Evolutionary conservation across 2,888 invertebrate species (phyloP), one percentile per base, ranked within the genome.

Genomic region (Miltochrista miniata): DNA sequence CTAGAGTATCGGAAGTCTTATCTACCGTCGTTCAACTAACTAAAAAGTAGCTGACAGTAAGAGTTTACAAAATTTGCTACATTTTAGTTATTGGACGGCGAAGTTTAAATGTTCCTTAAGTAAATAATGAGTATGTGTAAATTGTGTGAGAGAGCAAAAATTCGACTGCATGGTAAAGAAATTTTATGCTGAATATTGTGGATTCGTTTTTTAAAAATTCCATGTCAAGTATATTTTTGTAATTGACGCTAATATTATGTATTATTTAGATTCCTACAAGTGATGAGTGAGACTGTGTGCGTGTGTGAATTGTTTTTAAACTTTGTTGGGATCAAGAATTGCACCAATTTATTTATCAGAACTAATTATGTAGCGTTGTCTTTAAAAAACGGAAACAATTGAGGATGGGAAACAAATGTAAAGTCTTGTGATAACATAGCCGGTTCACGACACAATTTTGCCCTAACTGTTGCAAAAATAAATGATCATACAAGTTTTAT

Each of bases 71-170:
- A 56, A 41, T 54, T 35, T 35, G 13, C 44, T 11, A 12, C 44
- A 3, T 33, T 33, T 42, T 33, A 44, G 18, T 10, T 38, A 38
- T 11, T 15, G 18, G 38, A 18, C 18, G 38, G 15, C 15, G 14
- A 24, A 10, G 34, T 18, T 44, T 44, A 64, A 65, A 77, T 79
- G 80, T 81, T 80, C 80, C 80, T 79, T 69, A 54, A 70, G 59
- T 66, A 65, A 68, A 65, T 48, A 33, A 33, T 68, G 45, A 62
- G 51, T 62, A 31, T 44, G 15, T 43, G 62, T 68, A 63, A 60
- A 10, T 38, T 68, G 64, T 62, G 53, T 60, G 60, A 40, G 43
- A 42, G 54, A 54, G 45, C 55, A 54, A 55, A 54, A 63, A 49
- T 63, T 69, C 54, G 48, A 54, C 55, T 54, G 41, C 39, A 48